phyloP scores from a whole-genome alignment of 2,888 invertebrate species.

The Steromphala cineraria region DNA sequence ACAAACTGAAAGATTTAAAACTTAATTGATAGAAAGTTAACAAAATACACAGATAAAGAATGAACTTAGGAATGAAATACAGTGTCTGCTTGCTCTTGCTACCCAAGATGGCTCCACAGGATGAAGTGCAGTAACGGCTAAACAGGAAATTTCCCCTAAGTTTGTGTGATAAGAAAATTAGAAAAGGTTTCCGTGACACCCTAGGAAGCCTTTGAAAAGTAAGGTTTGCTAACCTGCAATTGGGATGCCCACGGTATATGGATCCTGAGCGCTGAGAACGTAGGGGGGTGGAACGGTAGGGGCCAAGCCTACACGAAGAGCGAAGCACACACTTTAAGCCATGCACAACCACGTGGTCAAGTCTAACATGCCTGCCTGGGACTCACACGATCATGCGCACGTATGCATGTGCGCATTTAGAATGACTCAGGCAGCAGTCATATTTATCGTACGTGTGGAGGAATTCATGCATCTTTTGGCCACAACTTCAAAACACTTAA shows the following conservation, averaged over 20 bases:
- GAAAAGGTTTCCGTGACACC: background rate
- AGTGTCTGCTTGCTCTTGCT: slow-evolving; percentile 2
- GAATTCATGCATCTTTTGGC: background rate
- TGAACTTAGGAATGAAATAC: background rate
- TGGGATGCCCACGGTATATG: slow-evolving; percentile 86
- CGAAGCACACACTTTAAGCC: slow-evolving; percentile 60
- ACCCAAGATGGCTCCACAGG: background rate
- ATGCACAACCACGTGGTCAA: slow-evolving; percentile 50
- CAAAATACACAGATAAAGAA: slow-evolving; percentile 2
- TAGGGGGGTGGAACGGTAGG: slow-evolving; percentile 76
- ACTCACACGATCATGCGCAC: too few relatives aligned
- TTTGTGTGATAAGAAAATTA: background rate
- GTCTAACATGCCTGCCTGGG: slow-evolving; percentile 11
- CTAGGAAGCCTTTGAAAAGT: background rate
- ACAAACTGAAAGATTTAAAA: background rate
- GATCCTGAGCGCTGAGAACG: slow-evolving; percentile 81
- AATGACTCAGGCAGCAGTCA: too few relatives aligned
- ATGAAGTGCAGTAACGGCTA: background rate
- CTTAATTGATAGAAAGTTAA: background rate
- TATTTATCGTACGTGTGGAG: background rate
- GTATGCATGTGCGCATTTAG: background rate
- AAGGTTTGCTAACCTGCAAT: slow-evolving; percentile 79
- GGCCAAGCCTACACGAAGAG: slow-evolving; percentile 71
- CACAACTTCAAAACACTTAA: slow-evolving; percentile 5
- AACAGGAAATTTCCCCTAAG: too few relatives aligned